These are phyloP conservation scores for Fragariocoptes setiger DNA, from an alignment of 1,140 invertebrate species.

Conservation along the genomic window DNA sequence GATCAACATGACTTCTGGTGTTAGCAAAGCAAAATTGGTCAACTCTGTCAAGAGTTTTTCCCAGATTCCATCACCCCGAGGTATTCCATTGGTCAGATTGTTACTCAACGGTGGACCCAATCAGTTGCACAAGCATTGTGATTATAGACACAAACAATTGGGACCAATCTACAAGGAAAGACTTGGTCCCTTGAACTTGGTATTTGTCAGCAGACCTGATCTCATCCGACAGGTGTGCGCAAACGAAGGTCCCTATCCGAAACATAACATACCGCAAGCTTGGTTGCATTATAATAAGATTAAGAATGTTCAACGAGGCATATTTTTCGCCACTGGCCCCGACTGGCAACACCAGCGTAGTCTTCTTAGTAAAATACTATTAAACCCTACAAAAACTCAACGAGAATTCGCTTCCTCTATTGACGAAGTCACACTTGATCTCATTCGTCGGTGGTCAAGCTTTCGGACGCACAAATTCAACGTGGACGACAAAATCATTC, in stretches of 20 bases:
- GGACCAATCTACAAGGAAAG: conserved; percentile 39
- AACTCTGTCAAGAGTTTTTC: conserved; percentile 6
- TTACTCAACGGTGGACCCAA: conserved; percentile 20
- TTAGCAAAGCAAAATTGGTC: too few relatives aligned
- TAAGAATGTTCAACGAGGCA: conserved; percentile 31
- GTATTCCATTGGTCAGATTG: conserved; percentile 24
- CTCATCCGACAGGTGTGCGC: conserved; percentile 34
- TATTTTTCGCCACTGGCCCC: conserved; percentile 48
- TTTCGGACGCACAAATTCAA: not conserved
- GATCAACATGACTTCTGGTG: too few relatives aligned
- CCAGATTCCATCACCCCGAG: conserved; percentile 18
- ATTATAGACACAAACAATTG: conserved; percentile 30
- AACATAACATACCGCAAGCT: conserved; percentile 41
- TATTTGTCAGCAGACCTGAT: conserved; percentile 34
- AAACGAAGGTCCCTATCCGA: conserved; percentile 39
- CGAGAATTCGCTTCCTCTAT: conserved; percentile 20
- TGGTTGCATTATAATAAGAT: conserved; percentile 44
- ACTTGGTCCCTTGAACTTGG: conserved; percentile 27
- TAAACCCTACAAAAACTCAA: conserved; percentile 20
- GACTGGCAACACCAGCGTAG: conserved; percentile 35
- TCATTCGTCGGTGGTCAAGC: conserved; percentile 20
- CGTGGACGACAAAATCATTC: conserved; percentile 10
- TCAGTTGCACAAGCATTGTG: conserved; percentile 34
- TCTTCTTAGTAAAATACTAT: conserved; percentile 35
- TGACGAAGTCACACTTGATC: conserved; percentile 18